Evolutionary conservation across 1,140 invertebrate genomes (phyloP).

Genomic region (Frieseomelitta varia): DNA sequence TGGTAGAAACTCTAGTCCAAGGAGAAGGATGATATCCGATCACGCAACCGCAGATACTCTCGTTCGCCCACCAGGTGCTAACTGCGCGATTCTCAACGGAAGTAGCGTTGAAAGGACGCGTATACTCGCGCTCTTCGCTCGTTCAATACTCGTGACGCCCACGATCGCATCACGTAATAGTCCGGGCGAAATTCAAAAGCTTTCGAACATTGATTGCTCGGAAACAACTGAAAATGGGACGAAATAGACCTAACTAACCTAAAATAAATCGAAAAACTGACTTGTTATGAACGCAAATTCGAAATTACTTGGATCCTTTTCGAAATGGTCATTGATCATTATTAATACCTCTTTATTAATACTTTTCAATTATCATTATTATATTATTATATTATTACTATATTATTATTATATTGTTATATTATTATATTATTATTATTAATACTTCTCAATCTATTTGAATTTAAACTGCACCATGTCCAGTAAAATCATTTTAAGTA

Average conservation of each 20-base stretch:
- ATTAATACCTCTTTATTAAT: no score
- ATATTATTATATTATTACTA: no score
- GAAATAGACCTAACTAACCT: no score
- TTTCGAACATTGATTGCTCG: neutral
- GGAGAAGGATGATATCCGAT: constrained; percentile 18
- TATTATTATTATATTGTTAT: no score
- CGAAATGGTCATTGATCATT: no score
- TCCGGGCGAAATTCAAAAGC: neutral
- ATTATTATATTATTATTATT: no score
- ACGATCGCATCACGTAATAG: neutral
- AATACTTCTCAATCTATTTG: no score
- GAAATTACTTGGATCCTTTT: no score
- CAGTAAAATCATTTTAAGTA: no score
- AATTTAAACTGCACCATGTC: no score
- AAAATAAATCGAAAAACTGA: neutral
- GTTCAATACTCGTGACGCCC: neutral
- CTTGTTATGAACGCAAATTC: neutral
- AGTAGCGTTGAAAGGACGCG: constrained; percentile 38
- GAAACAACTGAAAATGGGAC: neutral
- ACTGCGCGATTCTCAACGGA: constrained; percentile 8
- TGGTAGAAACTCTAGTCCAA: neutral
- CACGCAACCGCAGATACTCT: constrained; percentile 10
- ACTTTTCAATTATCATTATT: no score
- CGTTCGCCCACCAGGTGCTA: constrained; percentile 26
- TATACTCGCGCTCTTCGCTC: constrained; percentile 15